phyloP scores from a whole-genome alignment of 2,797 vertebrate genomes.

The Rhinophrynus dorsalis region DNA sequence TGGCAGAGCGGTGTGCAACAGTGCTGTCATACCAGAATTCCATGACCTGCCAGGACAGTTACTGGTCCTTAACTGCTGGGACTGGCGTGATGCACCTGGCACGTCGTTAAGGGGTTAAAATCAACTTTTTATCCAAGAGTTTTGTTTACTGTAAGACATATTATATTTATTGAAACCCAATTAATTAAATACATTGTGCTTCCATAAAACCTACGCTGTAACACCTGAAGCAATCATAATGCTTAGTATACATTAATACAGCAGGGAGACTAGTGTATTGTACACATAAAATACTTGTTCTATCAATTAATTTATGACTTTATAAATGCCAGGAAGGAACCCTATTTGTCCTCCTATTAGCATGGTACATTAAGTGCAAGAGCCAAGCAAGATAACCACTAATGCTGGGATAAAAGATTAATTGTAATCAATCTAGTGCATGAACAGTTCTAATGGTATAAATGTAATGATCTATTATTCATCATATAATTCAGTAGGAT shows the following conservation, averaged over 20 bases:
- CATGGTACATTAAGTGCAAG: constrained; percentile 40
- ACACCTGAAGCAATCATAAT: constrained; percentile 6
- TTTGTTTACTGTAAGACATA: too few species aligned
- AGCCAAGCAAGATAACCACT: constrained; percentile 31
- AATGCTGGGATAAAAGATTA: constrained; percentile 38
- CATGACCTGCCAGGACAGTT: too few species aligned
- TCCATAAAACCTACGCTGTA: too few species aligned
- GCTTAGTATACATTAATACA: constrained; percentile 4
- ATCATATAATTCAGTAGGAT: constrained; percentile 35
- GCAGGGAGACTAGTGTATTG: neutral
- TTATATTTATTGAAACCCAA: too few species aligned
- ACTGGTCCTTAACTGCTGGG: too few species aligned
- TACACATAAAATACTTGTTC: constrained; percentile 4
- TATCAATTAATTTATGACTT: constrained; percentile 34
- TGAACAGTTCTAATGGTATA: constrained; percentile 36
- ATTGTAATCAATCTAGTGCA: constrained; percentile 37
- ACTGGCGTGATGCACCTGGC: too few species aligned
- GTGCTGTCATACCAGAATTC: too few species aligned
- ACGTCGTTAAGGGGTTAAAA: too few species aligned
- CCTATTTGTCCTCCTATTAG: constrained; percentile 36
- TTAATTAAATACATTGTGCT: too few species aligned
- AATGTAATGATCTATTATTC: constrained; percentile 42
- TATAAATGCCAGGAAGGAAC: constrained; percentile 40
- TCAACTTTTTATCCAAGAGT: too few species aligned
- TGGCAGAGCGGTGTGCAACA: too few species aligned